Percentiles rank a stretch among this genome's conserved stretches.
Conservation (phyloP, 2,888 invertebrate genomes). For the Phorcus lineatus region DNA sequence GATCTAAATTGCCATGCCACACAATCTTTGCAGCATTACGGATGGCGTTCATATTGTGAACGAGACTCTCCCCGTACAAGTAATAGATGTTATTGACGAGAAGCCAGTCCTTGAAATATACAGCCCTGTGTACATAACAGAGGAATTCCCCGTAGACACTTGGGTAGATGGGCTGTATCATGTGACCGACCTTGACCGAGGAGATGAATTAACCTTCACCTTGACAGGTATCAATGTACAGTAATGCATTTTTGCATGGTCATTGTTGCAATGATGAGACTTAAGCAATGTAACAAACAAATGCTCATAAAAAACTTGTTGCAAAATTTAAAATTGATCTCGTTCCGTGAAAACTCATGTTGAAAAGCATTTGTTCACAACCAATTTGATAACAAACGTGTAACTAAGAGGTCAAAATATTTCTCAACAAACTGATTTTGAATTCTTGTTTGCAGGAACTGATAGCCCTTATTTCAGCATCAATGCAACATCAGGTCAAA, state of each 20-base stretch:
- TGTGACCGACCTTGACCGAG: conserved; percentile 16
- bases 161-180: neutral
- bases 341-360: too few species aligned
- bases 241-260: too few species aligned
- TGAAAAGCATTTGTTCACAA: too few species aligned
- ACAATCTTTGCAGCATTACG: neutral
- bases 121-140: neutral
- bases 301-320: too few species aligned
- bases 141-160: neutral
- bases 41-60: neutral
- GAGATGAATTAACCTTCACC: conserved; percentile 9
- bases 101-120: neutral
- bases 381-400: too few species aligned
- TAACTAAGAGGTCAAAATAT: too few species aligned
- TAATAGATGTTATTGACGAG: conserved; percentile 2
- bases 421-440: too few species aligned
- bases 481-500: neutral
- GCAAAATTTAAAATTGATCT: too few species aligned
- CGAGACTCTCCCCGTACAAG: neutral
- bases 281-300: too few species aligned
- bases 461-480: conserved; percentile 4
- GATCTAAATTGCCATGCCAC: too few species aligned
- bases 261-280: too few species aligned
- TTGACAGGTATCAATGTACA: neutral
- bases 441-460: neutral